phyloP scores from a whole-genome alignment of 2,113 vertebrate genomes.

The Ursus arctos region DNA sequence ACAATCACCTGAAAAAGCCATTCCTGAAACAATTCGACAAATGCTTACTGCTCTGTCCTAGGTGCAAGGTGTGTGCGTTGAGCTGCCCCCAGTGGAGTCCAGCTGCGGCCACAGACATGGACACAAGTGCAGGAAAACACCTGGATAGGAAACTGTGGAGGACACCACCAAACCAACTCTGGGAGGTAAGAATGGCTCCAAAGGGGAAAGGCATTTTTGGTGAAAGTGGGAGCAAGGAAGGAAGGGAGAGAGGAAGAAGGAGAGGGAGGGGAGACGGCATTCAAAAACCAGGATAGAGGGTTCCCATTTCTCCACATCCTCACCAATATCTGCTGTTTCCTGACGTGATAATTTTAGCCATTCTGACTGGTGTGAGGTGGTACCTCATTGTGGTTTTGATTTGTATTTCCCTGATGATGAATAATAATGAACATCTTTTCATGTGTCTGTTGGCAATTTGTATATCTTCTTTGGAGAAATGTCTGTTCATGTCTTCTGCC shows the following conservation, averaged over 20 bases:
- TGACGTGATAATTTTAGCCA: no score
- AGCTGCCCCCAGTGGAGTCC: rapidly evolving
- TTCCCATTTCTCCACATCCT: neutral
- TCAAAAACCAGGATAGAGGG: neutral
- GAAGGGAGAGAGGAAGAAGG: no score
- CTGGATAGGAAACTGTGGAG: rapidly evolving
- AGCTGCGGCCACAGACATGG: rapidly evolving
- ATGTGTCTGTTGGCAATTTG: no score
- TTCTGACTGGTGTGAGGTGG: no score
- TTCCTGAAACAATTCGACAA: rapidly evolving
- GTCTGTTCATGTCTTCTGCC: no score
- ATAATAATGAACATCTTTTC: no score
- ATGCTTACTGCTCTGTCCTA: rapidly evolving
- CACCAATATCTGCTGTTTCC: no score
- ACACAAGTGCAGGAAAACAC: rapidly evolving
- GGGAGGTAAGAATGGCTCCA: neutral
- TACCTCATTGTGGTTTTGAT: no score
- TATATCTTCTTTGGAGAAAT: no score
- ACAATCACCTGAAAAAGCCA: rapidly evolving
- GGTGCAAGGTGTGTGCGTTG: rapidly evolving
- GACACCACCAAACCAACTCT: rapidly evolving
- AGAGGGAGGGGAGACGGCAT: neutral
- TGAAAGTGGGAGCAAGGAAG: neutral
- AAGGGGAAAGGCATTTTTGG: neutral
- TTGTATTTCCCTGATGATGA: no score